phyloP scores from a whole-genome alignment of 2,888 invertebrate species.

The Drosophila atripex region DNA sequence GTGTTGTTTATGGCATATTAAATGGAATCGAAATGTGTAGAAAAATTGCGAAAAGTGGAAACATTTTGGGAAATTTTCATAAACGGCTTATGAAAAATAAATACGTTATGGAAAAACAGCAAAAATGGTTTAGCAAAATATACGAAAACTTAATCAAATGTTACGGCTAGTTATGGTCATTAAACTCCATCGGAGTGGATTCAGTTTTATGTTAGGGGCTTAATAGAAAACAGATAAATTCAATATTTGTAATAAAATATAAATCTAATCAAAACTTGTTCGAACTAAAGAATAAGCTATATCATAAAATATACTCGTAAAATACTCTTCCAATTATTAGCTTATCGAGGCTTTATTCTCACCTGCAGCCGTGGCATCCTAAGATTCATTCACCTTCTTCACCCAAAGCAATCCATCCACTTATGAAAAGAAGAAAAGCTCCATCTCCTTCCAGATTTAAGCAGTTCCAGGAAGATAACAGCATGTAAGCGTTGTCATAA shows the following conservation, averaged over 20 bases:
- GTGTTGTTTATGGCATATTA: slow-evolving; percentile 34
- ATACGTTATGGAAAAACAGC: slow-evolving; percentile 15
- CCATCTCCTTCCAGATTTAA: not conserved
- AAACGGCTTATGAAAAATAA: slow-evolving; percentile 40
- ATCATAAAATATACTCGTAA: not conserved
- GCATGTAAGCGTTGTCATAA: slow-evolving; percentile 62
- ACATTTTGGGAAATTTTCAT: slow-evolving; percentile 24
- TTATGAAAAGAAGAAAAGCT: slow-evolving; percentile 18
- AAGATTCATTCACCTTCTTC: not conserved
- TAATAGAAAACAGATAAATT: too few species aligned
- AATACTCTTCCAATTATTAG: slow-evolving; percentile 12
- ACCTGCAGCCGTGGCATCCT: slow-evolving; percentile 2
- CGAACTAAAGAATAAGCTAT: not conserved
- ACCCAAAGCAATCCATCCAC: slow-evolving; percentile 50
- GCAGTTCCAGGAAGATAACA: slow-evolving; percentile 58
- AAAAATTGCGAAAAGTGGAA: slow-evolving; percentile 46
- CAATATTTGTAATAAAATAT: too few species aligned
- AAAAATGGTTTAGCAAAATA: slow-evolving; percentile 51
- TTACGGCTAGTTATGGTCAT: slow-evolving; percentile 31
- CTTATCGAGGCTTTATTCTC: not conserved
- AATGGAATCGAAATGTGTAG: slow-evolving; percentile 49
- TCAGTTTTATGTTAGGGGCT: too few species aligned
- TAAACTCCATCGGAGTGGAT: not conserved
- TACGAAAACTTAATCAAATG: slow-evolving; percentile 61
- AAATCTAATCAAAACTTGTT: not conserved